Percentiles rank a stretch among this genome's conserved stretches.
phyloP scores from a whole-genome alignment of 2,888 invertebrate species.

The Dimorphilus gyrociliatus region DNA sequence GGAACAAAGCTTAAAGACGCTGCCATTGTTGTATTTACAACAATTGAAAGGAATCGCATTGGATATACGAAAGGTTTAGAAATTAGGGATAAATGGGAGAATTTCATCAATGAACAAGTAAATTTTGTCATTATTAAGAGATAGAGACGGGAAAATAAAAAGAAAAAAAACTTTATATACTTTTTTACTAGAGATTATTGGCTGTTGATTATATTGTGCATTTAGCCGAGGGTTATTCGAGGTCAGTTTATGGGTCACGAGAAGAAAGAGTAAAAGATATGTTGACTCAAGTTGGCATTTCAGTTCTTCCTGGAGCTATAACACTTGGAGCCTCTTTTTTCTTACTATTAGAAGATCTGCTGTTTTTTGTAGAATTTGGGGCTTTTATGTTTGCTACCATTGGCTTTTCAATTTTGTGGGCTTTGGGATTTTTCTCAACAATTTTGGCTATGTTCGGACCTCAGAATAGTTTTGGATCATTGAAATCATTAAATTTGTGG shows the following conservation, averaged over 20 bases:
- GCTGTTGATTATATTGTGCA: slow-evolving; percentile 29
- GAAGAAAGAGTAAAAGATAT: slow-evolving; percentile 18
- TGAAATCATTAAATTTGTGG: too few relatives aligned
- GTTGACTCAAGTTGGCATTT: slow-evolving; percentile 20
- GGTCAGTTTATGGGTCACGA: slow-evolving; percentile 16
- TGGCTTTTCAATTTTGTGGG: slow-evolving; percentile 19
- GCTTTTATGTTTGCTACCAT: slow-evolving; percentile 22
- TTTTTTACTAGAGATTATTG: too few relatives aligned
- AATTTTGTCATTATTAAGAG: too few relatives aligned
- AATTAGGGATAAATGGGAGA: slow-evolving; percentile 18
- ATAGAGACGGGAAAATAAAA: too few relatives aligned
- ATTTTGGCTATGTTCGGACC: slow-evolving; percentile 18
- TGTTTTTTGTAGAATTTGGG: slow-evolving; percentile 21
- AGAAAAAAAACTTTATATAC: too few relatives aligned
- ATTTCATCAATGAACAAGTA: slow-evolving; percentile 15
- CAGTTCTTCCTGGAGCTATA: slow-evolving; percentile 20
- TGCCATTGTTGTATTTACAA: slow-evolving; percentile 20
- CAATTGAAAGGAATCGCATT: slow-evolving; percentile 14
- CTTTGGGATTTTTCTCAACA: slow-evolving; percentile 16
- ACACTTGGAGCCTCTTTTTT: slow-evolving; percentile 21
- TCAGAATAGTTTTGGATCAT: slow-evolving; percentile 12
- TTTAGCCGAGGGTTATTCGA: slow-evolving; percentile 25
- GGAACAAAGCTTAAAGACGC: slow-evolving; percentile 19
- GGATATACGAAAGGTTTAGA: slow-evolving; percentile 20
- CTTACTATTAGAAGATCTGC: slow-evolving; percentile 20